Evolutionary conservation across 1,140 invertebrate species (phyloP).

Genomic region (Meteorus sp.): DNA sequence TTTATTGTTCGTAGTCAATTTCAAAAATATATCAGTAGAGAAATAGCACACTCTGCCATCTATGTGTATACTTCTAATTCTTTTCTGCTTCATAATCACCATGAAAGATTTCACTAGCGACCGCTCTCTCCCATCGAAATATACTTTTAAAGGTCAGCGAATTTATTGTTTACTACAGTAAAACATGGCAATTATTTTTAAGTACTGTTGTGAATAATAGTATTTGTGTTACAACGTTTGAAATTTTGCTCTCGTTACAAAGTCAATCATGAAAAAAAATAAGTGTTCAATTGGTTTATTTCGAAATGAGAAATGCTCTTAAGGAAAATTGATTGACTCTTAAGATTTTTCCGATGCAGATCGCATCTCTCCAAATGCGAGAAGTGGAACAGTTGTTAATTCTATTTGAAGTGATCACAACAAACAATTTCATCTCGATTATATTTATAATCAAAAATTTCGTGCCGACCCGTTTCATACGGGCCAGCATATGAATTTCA

Average conservation of each 20-base stretch:
- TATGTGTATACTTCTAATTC: not conserved
- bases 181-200: not conserved
- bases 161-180: not conserved
- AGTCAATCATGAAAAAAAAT: constrained; percentile 14
- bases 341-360: constrained; percentile 20
- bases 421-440: constrained; percentile 20
- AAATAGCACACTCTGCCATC: not conserved
- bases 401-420: too few species aligned
- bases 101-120: not conserved
- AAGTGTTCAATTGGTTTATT: constrained; percentile 26
- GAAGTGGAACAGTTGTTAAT: too few species aligned
- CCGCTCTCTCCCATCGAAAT: too few species aligned
- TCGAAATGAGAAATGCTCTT: constrained; percentile 18
- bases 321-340: constrained; percentile 20
- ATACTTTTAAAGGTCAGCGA: not conserved
- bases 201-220: not conserved
- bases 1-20: too few species aligned
- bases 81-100: not conserved
- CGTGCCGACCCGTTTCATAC: constrained; percentile 16
- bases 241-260: constrained; percentile 8
- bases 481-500: too few species aligned
- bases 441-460: constrained; percentile 6
- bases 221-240: not conserved
- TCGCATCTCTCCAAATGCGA: too few species aligned
- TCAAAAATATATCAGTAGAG: not conserved